These are phyloP conservation scores for Dolichomitus sp. DNA, from an alignment of 2,888 invertebrate genomes.

Conservation along the genomic window DNA sequence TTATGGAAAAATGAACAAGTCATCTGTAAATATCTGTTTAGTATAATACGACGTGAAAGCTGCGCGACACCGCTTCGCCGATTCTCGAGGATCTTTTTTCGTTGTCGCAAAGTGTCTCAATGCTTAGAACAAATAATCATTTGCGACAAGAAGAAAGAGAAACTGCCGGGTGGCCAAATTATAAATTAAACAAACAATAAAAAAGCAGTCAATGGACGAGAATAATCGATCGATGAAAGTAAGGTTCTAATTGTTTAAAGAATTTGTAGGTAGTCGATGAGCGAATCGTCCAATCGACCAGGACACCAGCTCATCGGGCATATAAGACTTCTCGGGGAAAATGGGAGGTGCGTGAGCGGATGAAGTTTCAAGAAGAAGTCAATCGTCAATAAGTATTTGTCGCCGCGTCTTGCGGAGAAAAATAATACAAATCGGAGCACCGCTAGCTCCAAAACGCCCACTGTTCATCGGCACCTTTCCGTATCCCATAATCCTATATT, in stretches of 20 bases:
- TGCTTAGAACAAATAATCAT: conserved; percentile 19
- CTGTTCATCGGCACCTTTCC: conserved; percentile 40
- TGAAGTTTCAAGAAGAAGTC: conserved; percentile 14
- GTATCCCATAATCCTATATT: conserved; percentile 51
- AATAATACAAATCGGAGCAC: conserved; percentile 7
- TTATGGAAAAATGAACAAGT: conserved; percentile 23
- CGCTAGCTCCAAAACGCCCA: conserved; percentile 19
- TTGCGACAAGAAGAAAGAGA: conserved; percentile 9
- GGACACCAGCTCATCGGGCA: conserved; percentile 44
- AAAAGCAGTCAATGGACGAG: conserved; percentile 59
- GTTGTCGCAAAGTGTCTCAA: conserved; percentile 48
- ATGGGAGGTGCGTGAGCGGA: conserved; percentile 28
- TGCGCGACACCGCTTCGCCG: conserved; percentile 54
- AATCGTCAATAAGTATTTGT: conserved; percentile 25
- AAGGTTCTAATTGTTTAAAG: conserved; percentile 63
- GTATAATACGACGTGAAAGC: conserved; percentile 45
- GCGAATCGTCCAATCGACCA: conserved; percentile 6
- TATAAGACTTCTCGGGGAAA: conserved; percentile 51
- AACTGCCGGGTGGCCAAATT: conserved; percentile 48
- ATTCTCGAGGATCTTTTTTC: conserved; percentile 48
- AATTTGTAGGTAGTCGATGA: conserved; percentile 53
- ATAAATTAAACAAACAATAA: conserved; percentile 44
- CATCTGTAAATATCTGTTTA: conserved; percentile 63
- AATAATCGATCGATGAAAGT: conserved; percentile 66
- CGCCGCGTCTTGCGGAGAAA: conserved; percentile 9